phyloP scores from a whole-genome alignment of 2,113 vertebrate genomes.

The Chascanopsetta lugubris region DNA sequence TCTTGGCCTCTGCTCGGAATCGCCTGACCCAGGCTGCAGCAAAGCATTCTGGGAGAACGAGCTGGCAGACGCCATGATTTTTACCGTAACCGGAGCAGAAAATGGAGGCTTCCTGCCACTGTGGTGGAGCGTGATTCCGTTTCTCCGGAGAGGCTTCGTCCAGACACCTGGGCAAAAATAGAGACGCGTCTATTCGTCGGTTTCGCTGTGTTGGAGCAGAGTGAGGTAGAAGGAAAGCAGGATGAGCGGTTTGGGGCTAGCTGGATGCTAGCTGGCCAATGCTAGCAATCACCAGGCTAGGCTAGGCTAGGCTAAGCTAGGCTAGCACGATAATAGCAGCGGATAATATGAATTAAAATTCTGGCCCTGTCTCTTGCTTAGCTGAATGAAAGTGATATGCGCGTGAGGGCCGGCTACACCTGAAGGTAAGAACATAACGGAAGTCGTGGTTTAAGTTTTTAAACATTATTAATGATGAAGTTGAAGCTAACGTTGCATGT shows the following conservation, averaged over 20 bases:
- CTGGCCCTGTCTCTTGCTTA: not conserved
- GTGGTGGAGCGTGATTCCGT: not conserved
- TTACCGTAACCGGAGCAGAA: conserved; percentile 52
- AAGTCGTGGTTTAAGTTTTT: too few relatives aligned
- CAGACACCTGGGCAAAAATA: not conserved
- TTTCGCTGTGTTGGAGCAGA: not conserved
- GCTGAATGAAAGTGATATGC: not conserved
- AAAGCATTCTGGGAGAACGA: conserved; percentile 56
- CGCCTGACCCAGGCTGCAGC: conserved; percentile 13
- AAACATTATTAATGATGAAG: too few relatives aligned
- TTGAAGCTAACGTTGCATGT: too few relatives aligned
- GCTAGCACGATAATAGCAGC: conserved; percentile 34
- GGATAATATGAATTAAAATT: not conserved
- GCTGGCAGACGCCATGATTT: conserved; percentile 66
- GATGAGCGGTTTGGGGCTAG: not conserved
- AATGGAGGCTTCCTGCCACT: conserved; percentile 63
- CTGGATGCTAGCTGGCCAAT: conserved; percentile 43
- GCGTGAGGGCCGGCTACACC: conserved; percentile 37
- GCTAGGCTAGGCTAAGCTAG: too few relatives aligned
- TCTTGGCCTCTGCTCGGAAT: too few relatives aligned
- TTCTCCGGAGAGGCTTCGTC: not conserved
- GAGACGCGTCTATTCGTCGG: not conserved
- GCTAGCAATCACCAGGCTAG: conserved; percentile 35
- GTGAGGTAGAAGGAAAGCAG: not conserved
- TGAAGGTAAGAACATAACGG: conserved; percentile 40